Base-by-base conservation (phyloP, 2,888 invertebrate species). In the Chrysina gloriosa region DNA sequence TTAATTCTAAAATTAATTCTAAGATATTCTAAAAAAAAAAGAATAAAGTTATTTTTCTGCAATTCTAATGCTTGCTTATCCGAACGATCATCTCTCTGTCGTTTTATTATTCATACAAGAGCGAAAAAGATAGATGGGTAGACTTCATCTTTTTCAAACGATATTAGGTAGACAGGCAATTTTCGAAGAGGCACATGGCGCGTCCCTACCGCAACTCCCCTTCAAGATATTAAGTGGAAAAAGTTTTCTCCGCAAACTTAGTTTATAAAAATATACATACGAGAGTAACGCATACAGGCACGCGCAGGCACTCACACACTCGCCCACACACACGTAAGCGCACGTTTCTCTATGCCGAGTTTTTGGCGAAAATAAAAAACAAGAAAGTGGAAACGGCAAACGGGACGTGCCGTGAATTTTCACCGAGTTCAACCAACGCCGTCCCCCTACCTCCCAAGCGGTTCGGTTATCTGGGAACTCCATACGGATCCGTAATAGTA, bases 401-500 rank as follows among this genome's bases (percentile, higher is more conserved):
- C 58, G 39, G 39, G 39, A 58, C 58, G 58, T 58, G 58, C 25
- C 31, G 25, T 39, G 58, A 58, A 58, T 58, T 58, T 39, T 58
- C 21, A 39, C 58, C 11, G 39, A 58, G 58, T 14, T 58, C 31
- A 25, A 21, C 39, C 11, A 19, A 58, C 14, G 25, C 11, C 14
- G 27, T 27, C 6, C 27, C 27, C 6, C 21, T 11, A 3, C 14
- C 9, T 50, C 58, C 14, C 39, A 19, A 9, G 31, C 25, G 58
- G 25, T 66, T 66, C 42, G 47, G 56, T 68, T 68, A 65, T 68
- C 68, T 54, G 39, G 42, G 42, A 63, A 48, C 67, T 45, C 65
- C 68, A 65, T 58, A 64, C 68, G 48, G 65, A 65, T 21, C 50
- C 39, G 65, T 68, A 68, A 68, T 65, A 65, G 65, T 65, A 68